Conservation (phyloP, 35 echinoderm and acorn worm genomes). For the Diadema setosum region DNA sequence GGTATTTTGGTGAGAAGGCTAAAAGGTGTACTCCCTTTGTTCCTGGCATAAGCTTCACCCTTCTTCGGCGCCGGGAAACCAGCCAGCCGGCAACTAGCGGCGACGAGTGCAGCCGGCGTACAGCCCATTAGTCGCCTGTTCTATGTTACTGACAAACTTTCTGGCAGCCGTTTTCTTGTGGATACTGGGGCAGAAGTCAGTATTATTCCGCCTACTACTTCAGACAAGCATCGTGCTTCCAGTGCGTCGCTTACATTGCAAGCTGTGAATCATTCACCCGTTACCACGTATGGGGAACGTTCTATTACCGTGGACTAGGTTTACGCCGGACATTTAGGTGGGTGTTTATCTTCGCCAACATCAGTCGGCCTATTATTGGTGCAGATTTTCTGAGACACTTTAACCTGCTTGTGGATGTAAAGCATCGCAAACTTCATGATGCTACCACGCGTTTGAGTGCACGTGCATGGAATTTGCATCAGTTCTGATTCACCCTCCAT, state of each 20-base stretch:
- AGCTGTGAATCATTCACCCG: neutral
- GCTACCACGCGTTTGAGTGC: no score
- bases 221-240: neutral
- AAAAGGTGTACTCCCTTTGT: no score
- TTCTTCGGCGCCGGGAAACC: no score
- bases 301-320: neutral
- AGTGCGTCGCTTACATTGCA: neutral
- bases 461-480: neutral
- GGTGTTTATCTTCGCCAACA: neutral
- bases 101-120: neutral
- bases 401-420: no score
- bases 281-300: neutral
- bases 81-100: neutral
- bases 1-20: no score
- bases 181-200: conserved; percentile 1
- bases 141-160: neutral
- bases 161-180: neutral
- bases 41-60: no score
- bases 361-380: no score
- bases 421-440: no score
- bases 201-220: neutral
- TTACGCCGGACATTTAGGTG: neutral
- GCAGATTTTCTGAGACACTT: no score
- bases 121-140: neutral
- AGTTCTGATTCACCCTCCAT: neutral